Base-by-base conservation (phyloP, 2,888 invertebrate genomes). In the Metalampra italica region DNA sequence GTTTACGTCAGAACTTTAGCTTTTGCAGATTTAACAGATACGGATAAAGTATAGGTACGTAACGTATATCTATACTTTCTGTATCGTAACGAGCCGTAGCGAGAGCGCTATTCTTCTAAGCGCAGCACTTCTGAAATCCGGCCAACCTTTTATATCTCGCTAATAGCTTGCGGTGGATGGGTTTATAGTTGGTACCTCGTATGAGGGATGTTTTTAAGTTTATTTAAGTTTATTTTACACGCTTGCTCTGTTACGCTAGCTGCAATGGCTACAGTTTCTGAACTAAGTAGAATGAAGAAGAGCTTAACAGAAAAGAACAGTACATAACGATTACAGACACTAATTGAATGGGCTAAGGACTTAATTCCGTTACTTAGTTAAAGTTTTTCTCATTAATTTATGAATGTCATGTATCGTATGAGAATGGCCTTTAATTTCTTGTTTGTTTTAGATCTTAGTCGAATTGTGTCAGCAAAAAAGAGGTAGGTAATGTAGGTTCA, bases 61-160 rank as follows among this genome's bases (percentile, higher is more conserved):
- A 11, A 11, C 2, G 34, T 34, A 9, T 34, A 34, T 34, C 2
- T 11, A 1, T 11, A 38, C 13, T 11, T 29, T 22, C 29, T 22
- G 42, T 29, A 29, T 12, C 22, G 32, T 45, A 49, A 45, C 49
- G 45, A 49, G 12, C 37, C 46, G 46, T 36, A 43, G 43, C 49
- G 47, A 22, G 22, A 49, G 51, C 52, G 43, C 52, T 36, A 55
- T 55, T 55, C 52, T 55, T 53, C 46, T 48, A 47, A 46, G 51
- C 51, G 47, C 39, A 50, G 58, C 64, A 63, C 65, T 70, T 57
- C 62, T 66, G 66, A 69, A 71, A 64, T 65, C 65, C 67, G 66
- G 64, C 69, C 66, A 65, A 56, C 62, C 71, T 70, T 75, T 75
- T 71, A 71, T 71, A 63, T 64, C 64, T 55, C 56, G 55, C 68